Conservation (phyloP, 2,113 vertebrate species). For the Psophia crepitans region DNA sequence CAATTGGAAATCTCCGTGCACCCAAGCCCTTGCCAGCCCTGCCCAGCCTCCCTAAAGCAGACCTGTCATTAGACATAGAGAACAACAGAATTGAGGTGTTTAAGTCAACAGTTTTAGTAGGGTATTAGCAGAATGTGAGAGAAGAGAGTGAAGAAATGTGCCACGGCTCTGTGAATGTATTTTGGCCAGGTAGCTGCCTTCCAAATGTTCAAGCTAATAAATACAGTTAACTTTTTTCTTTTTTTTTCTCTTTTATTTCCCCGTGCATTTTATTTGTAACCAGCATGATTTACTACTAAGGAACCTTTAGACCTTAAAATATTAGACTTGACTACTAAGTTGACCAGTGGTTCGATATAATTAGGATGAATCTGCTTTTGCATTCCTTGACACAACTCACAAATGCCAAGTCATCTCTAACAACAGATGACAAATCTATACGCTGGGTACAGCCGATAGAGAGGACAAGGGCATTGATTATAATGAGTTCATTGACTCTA, state of each 20-base stretch:
- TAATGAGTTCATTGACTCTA: not conserved
- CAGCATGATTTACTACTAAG: not conserved
- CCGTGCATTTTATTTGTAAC: not conserved
- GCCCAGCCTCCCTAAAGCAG: not conserved
- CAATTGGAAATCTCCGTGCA: not conserved
- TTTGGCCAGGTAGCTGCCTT: not conserved
- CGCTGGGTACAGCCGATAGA: not conserved
- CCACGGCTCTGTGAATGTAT: not conserved
- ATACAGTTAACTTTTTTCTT: not conserved
- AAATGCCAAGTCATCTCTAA: constrained; percentile 7
- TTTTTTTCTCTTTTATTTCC: not conserved
- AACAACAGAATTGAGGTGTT: not conserved
- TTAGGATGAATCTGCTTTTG: constrained; percentile 20
- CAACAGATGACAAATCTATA: not conserved
- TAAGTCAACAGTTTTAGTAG: not conserved
- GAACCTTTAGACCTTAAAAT: not conserved
- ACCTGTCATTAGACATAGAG: not conserved
- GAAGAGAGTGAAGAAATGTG: not conserved
- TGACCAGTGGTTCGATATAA: not conserved
- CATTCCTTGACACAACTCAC: not conserved
- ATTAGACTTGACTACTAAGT: not conserved
- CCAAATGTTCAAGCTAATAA: not conserved
- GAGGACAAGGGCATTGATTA: not conserved
- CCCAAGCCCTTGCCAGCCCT: not conserved
- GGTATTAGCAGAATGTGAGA: not conserved